Evolutionary conservation across 1,140 invertebrate genomes (phyloP).

Genomic region (Tribolium madens): DNA sequence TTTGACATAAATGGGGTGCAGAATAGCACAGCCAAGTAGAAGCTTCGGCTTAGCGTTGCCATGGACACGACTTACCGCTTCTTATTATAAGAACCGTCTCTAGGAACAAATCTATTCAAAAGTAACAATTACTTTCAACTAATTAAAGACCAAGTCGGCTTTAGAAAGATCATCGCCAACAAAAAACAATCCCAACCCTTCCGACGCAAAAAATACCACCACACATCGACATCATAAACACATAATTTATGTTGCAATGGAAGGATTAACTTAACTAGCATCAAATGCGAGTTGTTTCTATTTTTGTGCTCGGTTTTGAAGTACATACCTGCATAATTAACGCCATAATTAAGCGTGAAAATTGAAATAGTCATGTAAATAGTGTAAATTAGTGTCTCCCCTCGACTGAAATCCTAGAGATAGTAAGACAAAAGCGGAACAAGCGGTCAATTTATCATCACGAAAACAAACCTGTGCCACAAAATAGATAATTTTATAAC

Average conservation of each 20-base stretch:
- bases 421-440: conserved; percentile 22
- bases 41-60: conserved; percentile 45
- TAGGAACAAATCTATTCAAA: conserved; percentile 44
- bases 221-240: background rate
- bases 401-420: conserved; percentile 16
- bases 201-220: background rate
- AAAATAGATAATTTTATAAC: conserved; percentile 24
- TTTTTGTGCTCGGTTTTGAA: background rate
- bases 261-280: background rate
- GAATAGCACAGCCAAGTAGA: conserved; percentile 41
- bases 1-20: conserved; percentile 51
- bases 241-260: background rate
- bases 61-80: conserved; percentile 48
- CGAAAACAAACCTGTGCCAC: conserved; percentile 23
- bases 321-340: conserved; percentile 25
- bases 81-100: conserved; percentile 38
- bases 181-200: conserved; percentile 2
- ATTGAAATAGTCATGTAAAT: background rate
- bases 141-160: conserved; percentile 1
- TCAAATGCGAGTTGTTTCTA: background rate
- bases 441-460: conserved; percentile 34
- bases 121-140: conserved; percentile 35
- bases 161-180: background rate
- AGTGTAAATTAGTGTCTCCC: background rate
- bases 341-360: conserved; percentile 1